These are phyloP conservation scores for Danaus melanippus DNA, from an alignment of 1,140 invertebrate species.

Conservation along the genomic window DNA sequence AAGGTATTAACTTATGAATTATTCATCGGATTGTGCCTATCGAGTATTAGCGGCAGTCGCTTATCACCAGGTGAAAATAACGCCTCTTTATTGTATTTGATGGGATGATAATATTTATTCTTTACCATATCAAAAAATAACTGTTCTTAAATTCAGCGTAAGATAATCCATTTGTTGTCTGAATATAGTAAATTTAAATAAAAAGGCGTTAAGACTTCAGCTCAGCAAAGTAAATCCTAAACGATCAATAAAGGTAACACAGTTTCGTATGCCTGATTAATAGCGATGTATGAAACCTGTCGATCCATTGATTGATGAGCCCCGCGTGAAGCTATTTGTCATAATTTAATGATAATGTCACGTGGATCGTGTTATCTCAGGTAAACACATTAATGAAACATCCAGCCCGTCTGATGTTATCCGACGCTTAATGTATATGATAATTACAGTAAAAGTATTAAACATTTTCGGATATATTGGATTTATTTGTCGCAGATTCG, in stretches of 20 bases:
- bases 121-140: no score
- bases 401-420: neutral
- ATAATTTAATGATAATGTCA: conserved; percentile 44
- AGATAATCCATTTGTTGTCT: no score
- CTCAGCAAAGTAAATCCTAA: neutral
- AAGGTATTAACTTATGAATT: conserved; percentile 27
- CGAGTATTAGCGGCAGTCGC: no score
- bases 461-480: neutral
- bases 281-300: conserved; percentile 26
- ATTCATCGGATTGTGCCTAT: conserved; percentile 17
- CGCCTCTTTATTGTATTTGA: no score
- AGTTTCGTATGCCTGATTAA: conserved; percentile 20
- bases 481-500: conserved; percentile 53
- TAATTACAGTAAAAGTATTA: no score
- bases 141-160: no score
- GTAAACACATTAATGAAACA: conserved; percentile 13
- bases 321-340: conserved; percentile 34
- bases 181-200: no score
- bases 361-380: conserved; percentile 23
- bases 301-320: conserved; percentile 32
- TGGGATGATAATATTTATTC: no score
- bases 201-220: no score
- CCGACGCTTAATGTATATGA: no score
- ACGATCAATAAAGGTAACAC: conserved; percentile 1
- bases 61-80: no score